Base-by-base conservation (phyloP, 2,113 vertebrate genomes). In the Callipepla squamata region DNA sequence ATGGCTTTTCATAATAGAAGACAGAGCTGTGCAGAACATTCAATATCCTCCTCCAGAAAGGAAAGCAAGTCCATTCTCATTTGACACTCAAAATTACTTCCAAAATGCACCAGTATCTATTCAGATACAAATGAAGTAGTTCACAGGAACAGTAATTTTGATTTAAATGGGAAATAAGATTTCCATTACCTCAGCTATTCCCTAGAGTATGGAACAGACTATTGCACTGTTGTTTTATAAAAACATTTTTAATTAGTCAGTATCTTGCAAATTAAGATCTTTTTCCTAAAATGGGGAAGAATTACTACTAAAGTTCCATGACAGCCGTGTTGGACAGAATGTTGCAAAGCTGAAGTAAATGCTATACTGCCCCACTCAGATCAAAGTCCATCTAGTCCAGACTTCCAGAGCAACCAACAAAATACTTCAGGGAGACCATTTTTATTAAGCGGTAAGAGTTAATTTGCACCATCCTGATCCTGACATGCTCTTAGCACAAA, bases 361-460 rank as follows among this genome's bases (percentile, higher is more conserved):
- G 0, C 9, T 61, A 45, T 18, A 66, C 38, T 74, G 57, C 50
- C 65, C 70, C 15, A 45, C 82, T 68, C 83, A 78, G 73, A 66
- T 65, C 73, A 44, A 34, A 47, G 88, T 78, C 88, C 92, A 92
- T 83, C 92, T 95, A 84, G 85, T 69, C 81, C 85, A 70, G 65
- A 20, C 66, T 78, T 45, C 42, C 79, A 59, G 51, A 87, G 51
- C 57, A 58, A 89, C n/a, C 63, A 85, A 1, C 30, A 44, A 23
- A 15, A 70, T 13, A 57, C 90, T 88, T 81, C 79, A 88, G 87
- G 75, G 87, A 92, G 61, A 90, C 14, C 51, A 67, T 59, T 90
- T 62, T 94, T 82, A 87, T 91, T 80, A 93, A 92, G 59, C 85
- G 68, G 79, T 94, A 77, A 92, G 90, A 77, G 55, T 77, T 93